Conservation (phyloP, 2,888 invertebrate genomes). For the Subacronicta megacephala region DNA sequence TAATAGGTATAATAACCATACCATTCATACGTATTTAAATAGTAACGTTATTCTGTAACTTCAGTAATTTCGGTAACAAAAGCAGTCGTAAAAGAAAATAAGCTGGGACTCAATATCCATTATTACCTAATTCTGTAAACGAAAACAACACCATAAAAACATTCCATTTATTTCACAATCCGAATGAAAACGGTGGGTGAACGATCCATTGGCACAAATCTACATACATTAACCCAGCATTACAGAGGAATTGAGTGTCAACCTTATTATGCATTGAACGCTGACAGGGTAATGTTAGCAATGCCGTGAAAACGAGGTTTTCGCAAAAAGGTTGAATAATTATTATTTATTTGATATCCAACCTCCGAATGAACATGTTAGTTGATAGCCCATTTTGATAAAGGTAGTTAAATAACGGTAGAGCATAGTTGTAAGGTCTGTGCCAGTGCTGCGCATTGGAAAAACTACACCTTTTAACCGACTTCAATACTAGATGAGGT, state of each 20-base stretch:
- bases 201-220: slow-evolving; percentile 47
- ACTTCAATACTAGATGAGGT: too few relatives aligned
- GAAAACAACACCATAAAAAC: slow-evolving; percentile 38
- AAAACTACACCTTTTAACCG: too few relatives aligned
- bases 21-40: not conserved
- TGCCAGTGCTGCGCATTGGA: too few relatives aligned
- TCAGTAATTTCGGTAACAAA: not conserved
- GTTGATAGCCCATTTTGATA: too few relatives aligned
- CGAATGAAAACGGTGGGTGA: slow-evolving; percentile 37
- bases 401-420: too few relatives aligned
- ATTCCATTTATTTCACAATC: slow-evolving; percentile 30
- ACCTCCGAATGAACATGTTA: not conserved
- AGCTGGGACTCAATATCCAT: slow-evolving; percentile 18
- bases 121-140: slow-evolving; percentile 26
- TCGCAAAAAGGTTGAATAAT: not conserved
- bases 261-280: slow-evolving; percentile 37
- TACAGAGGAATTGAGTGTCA: slow-evolving; percentile 36
- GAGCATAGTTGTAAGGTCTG: too few relatives aligned
- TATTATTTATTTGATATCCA: not conserved
- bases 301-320: slow-evolving; percentile 14
- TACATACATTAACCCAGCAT: slow-evolving; percentile 40
- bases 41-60: not conserved
- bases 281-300: slow-evolving; percentile 27
- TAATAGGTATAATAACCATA: not conserved
- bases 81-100: slow-evolving; percentile 13